Evolutionary conservation across 2,888 invertebrate genomes (phyloP), one percentile per base, ranked within the genome.

Genomic region (Amblyteles armatorius): DNA sequence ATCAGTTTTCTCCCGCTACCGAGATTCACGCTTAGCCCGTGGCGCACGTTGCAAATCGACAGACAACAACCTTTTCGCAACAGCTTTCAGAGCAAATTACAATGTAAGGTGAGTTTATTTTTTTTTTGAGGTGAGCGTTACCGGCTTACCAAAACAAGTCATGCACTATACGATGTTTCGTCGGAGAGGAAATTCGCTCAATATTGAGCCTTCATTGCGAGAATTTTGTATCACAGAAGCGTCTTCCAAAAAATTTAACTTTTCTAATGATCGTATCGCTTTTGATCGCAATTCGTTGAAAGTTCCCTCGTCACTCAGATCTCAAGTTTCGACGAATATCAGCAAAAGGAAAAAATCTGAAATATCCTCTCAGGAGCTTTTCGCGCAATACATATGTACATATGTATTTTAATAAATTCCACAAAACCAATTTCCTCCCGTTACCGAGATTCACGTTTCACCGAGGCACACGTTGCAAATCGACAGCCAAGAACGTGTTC

Each of bases 281-380:
- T 19, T 19, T 19, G 9, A 19, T 52, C n/a, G 52, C 19, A 52
- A 52, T 52, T 52, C 7, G 6, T 19, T 52, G 19, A 52, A 52
- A 52, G 6, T 52, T 52, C 4, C 19, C 19, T 19, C 19, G 4
- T 16, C 3, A 52, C n/a, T 5, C 19, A 9, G n/a, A 52, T 52
- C 6, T 52, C 52, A 19, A 52, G n/a, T 52, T 52, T 9, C 52
- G 2, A 6, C 19, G 52, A 52, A 52, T 19, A 44, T 3, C 44
- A 16, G 13, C 44, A 4, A 40, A 9, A 36, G 36, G 78, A 89
- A 88, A 40, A 91, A 90, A 69, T 90, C 89, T 90, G 89, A 44
- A 88, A 87, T 84, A 92, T 90, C 89, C 90, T 91, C 87, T 91
- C 92, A 81, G 84, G 88, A 82, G 92, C 92, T 92, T 92, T 74